These are phyloP conservation scores for Cydia fagiglandana DNA, from an alignment of 1,140 invertebrate species.

Conservation along the genomic window DNA sequence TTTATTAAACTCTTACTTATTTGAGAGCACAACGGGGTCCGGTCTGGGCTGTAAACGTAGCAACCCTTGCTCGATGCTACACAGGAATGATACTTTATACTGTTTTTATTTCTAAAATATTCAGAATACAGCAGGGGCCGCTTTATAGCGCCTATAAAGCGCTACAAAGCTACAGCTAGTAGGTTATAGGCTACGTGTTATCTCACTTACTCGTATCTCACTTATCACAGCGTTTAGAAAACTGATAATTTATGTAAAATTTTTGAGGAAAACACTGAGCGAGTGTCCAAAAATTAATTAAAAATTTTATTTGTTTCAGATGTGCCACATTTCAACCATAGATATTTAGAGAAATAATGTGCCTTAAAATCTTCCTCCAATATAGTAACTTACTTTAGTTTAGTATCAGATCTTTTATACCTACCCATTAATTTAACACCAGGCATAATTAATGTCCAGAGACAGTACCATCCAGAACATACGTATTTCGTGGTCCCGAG, in stretches of 20 bases:
- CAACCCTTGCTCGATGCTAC: not conserved
- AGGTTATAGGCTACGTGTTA: too few species aligned
- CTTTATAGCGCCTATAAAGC: too few species aligned
- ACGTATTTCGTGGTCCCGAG: not conserved
- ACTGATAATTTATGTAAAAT: not conserved
- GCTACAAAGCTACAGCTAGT: too few species aligned
- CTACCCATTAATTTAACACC: conserved; percentile 13
- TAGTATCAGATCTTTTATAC: conserved; percentile 32
- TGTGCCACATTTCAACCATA: conserved; percentile 44
- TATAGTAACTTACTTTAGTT: conserved; percentile 29
- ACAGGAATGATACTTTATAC: not conserved
- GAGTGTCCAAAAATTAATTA: not conserved
- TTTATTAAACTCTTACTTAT: conserved; percentile 11
- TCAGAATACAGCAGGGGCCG: too few species aligned
- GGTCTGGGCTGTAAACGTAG: too few species aligned
- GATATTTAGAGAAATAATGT: conserved; percentile 47
- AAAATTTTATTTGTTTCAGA: conserved; percentile 53
- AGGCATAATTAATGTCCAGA: not conserved
- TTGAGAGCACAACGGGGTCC: not conserved
- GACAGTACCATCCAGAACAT: conserved; percentile 12
- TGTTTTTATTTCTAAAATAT: too few species aligned
- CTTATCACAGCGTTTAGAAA: too few species aligned
- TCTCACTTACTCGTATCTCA: too few species aligned
- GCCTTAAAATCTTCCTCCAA: conserved; percentile 64
- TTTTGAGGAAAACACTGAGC: not conserved